A percentile compares a stretch with the other conserved stretches of the same genome.
These are phyloP conservation scores for Martes martes DNA, from an alignment of 2,113 vertebrate genomes.

Conservation along the genomic window DNA sequence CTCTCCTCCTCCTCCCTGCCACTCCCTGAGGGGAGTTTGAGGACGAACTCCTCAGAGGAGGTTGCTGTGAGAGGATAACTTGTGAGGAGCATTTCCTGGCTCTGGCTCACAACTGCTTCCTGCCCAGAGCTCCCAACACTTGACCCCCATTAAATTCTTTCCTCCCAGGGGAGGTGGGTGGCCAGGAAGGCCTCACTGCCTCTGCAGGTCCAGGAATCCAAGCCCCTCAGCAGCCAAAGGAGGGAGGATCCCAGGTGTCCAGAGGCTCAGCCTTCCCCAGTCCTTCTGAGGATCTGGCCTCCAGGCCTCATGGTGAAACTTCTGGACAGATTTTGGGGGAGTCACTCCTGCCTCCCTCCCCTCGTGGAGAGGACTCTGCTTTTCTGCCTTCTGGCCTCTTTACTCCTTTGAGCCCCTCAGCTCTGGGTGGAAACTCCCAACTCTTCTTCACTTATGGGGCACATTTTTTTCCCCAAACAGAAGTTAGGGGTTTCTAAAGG, in stretches of 20 bases:
- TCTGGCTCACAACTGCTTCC: conserved; percentile 42
- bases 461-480: neutral
- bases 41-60: neutral
- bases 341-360: neutral
- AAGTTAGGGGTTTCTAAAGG: neutral
- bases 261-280: neutral
- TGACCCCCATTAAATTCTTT: conserved; percentile 60
- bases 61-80: neutral
- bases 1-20: neutral
- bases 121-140: conserved; percentile 37
- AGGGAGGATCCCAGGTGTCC: neutral
- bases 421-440: neutral
- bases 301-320: neutral
- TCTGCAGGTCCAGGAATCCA: neutral
- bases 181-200: neutral
- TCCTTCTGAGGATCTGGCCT: neutral
- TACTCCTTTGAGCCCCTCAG: neutral
- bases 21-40: neutral
- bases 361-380: neutral
- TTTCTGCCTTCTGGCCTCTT: neutral
- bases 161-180: conserved; percentile 43
- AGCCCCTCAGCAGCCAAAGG: neutral
- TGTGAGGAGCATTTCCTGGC: conserved; percentile 45
- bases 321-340: neutral
- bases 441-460: neutral